Conservation (phyloP, 2,888 invertebrate genomes). For the Cordylochernes scorpioides region DNA sequence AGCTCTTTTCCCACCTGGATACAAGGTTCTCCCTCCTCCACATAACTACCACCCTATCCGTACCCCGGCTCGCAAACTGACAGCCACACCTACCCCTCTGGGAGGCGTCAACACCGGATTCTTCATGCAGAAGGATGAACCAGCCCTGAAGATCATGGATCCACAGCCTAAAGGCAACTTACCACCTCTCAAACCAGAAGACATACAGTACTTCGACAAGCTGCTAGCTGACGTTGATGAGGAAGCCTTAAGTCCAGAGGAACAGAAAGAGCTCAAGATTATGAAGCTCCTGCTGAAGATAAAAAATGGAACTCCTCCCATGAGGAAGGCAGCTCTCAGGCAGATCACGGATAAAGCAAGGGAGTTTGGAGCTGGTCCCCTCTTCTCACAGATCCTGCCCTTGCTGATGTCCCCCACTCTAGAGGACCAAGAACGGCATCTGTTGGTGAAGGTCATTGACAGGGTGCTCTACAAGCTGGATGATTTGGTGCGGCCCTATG, state of each 20-base stretch:
- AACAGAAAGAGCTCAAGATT: slow-evolving; percentile 91
- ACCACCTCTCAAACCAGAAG: slow-evolving; percentile 97
- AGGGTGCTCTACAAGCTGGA: slow-evolving; percentile 91
- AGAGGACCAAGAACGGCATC: slow-evolving; percentile 95
- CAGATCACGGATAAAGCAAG: slow-evolving; percentile 97
- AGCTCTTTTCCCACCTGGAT: slow-evolving; percentile 88
- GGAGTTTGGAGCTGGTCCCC: slow-evolving; percentile 89
- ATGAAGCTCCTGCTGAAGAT: slow-evolving; percentile 95
- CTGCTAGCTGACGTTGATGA: slow-evolving; percentile 90
- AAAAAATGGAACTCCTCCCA: slow-evolving; percentile 97
- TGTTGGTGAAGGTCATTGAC: slow-evolving; percentile 95
- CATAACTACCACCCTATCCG: slow-evolving; percentile 83
- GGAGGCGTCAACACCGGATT: slow-evolving; percentile 33
- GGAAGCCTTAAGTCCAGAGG: slow-evolving; percentile 73
- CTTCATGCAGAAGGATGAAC: slow-evolving; percentile 66
- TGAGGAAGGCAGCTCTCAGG: slow-evolving; percentile 87
- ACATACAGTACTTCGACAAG: slow-evolving; percentile 98
- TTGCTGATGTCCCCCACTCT: slow-evolving; percentile 97
- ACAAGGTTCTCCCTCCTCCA: slow-evolving; percentile 83
- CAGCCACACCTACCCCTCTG: slow-evolving; percentile 92
- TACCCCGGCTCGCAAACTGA: slow-evolving; percentile 86
- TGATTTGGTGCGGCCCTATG: slow-evolving; percentile 91
- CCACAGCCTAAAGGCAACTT: slow-evolving; percentile 88
- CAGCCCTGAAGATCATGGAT: slow-evolving; percentile 72
- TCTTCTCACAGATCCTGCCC: slow-evolving; percentile 96